phyloP scores from a whole-genome alignment of 2,888 invertebrate species.

The Salpingus planirostris region DNA sequence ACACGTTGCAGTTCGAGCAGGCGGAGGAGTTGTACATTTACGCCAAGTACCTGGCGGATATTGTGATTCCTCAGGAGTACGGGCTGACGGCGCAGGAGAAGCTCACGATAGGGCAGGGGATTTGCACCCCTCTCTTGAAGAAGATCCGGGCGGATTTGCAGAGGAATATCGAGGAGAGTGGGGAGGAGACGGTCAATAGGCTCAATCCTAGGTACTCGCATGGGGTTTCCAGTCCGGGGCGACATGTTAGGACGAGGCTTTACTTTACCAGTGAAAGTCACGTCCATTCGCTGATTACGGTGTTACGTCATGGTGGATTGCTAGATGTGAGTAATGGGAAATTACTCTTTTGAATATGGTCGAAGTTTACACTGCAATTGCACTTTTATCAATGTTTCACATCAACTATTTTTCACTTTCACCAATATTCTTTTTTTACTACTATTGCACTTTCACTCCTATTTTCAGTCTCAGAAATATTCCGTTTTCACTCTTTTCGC shows the following conservation, averaged over 20 bases:
- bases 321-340: conserved; percentile 58
- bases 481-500: too few species aligned
- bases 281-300: conserved; percentile 94
- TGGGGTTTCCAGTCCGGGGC: conserved; percentile 94
- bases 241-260: conserved; percentile 95
- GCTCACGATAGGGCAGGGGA: conserved; percentile 91
- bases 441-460: too few species aligned
- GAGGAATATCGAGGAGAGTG: conserved; percentile 82
- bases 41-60: conserved; percentile 95
- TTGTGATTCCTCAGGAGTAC: conserved; percentile 99
- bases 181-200: conserved; percentile 90
- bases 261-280: conserved; percentile 99
- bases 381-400: too few species aligned
- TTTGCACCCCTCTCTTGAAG: conserved; percentile 91
- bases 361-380: too few species aligned
- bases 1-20: conserved; percentile 84
- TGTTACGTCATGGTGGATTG: conserved; percentile 86
- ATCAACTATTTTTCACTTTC: too few species aligned
- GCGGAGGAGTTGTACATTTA: conserved; percentile 91
- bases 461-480: too few species aligned
- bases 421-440: too few species aligned
- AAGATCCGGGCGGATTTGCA: conserved; percentile 94
- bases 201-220: conserved; percentile 96
- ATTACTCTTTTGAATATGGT: too few species aligned
- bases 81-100: conserved; percentile 94